A percentile compares a stretch with the other conserved stretches of the same genome.
Conservation (phyloP, 2,797 vertebrate genomes). For the Miichthys miiuy region DNA sequence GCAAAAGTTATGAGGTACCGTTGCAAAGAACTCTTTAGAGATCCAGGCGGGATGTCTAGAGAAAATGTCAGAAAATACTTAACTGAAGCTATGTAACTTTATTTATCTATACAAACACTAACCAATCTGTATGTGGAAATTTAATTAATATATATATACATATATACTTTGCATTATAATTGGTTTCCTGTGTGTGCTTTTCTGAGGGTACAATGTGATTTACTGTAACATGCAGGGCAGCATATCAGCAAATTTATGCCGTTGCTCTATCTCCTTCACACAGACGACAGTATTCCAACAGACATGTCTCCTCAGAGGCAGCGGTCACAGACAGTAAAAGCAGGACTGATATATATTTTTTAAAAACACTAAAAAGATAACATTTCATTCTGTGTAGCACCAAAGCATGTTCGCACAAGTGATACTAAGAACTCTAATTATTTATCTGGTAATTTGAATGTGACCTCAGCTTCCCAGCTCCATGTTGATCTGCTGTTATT, state of each 20-base stretch:
- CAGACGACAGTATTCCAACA: conserved; percentile 65
- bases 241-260: conserved; percentile 37
- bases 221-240: conserved; percentile 34
- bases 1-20: conserved; percentile 30
- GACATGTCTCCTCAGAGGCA: background rate
- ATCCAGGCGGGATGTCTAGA: conserved; percentile 2
- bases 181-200: conserved; percentile 10
- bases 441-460: conserved; percentile 23
- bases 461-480: conserved; percentile 9
- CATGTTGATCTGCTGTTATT: conserved; percentile 37
- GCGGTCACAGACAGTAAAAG: background rate
- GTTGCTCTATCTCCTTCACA: conserved; percentile 62
- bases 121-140: too few species aligned
- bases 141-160: too few species aligned
- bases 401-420: background rate
- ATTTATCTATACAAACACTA: background rate
- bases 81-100: background rate
- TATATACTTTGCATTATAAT: conserved; percentile 1
- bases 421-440: conserved; percentile 2
- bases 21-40: background rate
- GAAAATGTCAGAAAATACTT: background rate
- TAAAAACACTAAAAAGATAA: background rate
- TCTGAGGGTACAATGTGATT: conserved; percentile 39
- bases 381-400: background rate
- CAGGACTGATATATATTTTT: background rate